These are phyloP conservation scores for Zaprionus gabonicus DNA, from an alignment of 1,140 invertebrate species.

Conservation along the genomic window DNA sequence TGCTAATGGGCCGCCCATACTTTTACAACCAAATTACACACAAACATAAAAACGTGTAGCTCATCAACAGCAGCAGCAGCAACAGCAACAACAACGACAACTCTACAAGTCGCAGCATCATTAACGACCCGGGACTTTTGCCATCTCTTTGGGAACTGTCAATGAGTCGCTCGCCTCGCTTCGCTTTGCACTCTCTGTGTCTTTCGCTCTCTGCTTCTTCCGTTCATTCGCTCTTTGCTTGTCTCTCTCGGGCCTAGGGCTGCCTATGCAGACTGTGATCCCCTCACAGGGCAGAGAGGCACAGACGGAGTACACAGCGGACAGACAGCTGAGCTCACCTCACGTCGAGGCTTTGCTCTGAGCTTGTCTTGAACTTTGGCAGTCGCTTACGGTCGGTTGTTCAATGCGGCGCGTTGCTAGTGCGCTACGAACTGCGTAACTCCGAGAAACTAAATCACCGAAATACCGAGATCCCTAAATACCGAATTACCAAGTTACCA, in stretches of 20 bases:
- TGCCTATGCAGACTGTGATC: constrained; percentile 45
- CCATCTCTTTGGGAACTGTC: constrained; percentile 28
- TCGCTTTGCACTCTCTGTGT: neutral
- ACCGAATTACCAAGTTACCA: constrained; percentile 2
- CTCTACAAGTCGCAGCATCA: constrained; percentile 42
- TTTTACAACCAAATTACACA: constrained; percentile 65
- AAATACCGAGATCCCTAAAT: constrained; percentile 2
- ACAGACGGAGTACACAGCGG: neutral
- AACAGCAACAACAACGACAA: constrained; percentile 14
- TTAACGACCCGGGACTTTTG: constrained; percentile 33
- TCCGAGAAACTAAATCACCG: neutral
- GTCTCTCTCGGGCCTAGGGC: constrained; percentile 28
- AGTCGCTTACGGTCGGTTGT: constrained; percentile 71
- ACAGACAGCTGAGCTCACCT: constrained; percentile 18
- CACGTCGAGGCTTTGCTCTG: constrained; percentile 40
- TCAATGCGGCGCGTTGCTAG: constrained; percentile 61
- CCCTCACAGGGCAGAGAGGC: neutral
- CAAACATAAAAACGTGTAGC: constrained; percentile 56
- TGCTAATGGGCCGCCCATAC: constrained; percentile 64
- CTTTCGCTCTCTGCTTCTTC: constrained; percentile 10
- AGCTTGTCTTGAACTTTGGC: constrained; percentile 74
- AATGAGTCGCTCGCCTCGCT: constrained; percentile 17
- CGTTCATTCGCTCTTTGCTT: neutral
- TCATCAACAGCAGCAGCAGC: constrained; percentile 31
- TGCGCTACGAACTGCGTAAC: constrained; percentile 22